phyloP scores from a whole-genome alignment of 2,797 vertebrate species.

The Gymnothorax javanicus region DNA sequence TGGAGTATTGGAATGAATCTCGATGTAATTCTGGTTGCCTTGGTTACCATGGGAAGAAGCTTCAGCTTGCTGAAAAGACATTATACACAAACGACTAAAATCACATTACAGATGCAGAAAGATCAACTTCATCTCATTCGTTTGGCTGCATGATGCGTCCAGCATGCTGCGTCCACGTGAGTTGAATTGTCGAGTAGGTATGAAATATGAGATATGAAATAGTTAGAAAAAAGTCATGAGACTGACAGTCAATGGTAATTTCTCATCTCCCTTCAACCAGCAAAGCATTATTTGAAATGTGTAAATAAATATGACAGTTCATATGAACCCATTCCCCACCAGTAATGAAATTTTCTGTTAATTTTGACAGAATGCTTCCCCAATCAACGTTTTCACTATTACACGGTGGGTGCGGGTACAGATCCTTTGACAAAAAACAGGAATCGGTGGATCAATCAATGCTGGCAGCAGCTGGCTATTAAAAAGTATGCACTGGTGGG shows the following conservation, averaged over 20 bases:
- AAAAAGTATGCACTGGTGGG: too few relatives aligned
- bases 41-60: constrained; percentile 7
- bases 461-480: too few relatives aligned
- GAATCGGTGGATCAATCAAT: not conserved
- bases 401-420: too few relatives aligned
- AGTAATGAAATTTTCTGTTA: too few relatives aligned
- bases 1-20: constrained; percentile 1
- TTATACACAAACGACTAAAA: not conserved
- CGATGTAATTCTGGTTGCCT: not conserved
- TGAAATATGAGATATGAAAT: not conserved
- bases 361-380: too few relatives aligned
- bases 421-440: not conserved
- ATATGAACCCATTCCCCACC: too few relatives aligned
- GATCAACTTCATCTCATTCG: not conserved
- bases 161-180: not conserved
- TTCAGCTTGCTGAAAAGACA: not conserved
- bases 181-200: not conserved
- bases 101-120: not conserved
- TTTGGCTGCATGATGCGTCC: not conserved
- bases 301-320: not conserved
- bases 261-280: not conserved
- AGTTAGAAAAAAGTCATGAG: not conserved
- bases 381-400: too few relatives aligned
- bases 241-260: not conserved
- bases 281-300: not conserved